Conservation (phyloP, 1,140 invertebrate species). For the Nautilus pompilius region DNA sequence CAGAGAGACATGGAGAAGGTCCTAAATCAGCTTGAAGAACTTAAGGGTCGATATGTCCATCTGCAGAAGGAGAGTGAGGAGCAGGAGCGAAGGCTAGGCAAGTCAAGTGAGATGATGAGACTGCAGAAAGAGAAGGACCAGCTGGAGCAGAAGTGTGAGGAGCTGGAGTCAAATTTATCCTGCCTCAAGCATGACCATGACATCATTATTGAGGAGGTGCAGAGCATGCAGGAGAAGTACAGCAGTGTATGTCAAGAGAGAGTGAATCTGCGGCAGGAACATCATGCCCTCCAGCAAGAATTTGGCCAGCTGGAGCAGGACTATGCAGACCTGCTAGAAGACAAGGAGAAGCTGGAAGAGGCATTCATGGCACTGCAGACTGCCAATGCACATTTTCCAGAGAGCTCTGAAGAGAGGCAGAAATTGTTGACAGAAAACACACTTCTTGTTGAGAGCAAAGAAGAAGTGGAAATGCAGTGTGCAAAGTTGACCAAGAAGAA, state of each 20-base stretch:
- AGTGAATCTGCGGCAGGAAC: conserved; percentile 18
- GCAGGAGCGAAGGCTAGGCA: conserved; percentile 30
- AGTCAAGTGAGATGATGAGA: conserved; percentile 38
- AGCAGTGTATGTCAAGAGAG: neutral
- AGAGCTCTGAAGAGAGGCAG: neutral
- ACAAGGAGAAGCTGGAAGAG: conserved; percentile 42
- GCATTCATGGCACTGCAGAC: conserved; percentile 32
- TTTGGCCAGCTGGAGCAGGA: conserved; percentile 41
- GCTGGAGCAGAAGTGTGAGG: conserved; percentile 20
- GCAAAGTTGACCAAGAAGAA: conserved; percentile 29
- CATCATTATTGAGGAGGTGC: conserved; percentile 41
- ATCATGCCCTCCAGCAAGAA: conserved; percentile 38
- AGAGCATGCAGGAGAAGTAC: conserved; percentile 34
- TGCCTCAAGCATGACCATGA: conserved; percentile 39
- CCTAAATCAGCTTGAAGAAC: conserved; percentile 39
- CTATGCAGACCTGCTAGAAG: conserved; percentile 37
- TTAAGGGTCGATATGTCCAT: conserved; percentile 33
- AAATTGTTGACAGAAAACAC: conserved; percentile 12
- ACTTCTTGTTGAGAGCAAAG: conserved; percentile 17
- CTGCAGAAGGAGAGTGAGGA: conserved; percentile 35
- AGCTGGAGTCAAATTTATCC: conserved; percentile 20
- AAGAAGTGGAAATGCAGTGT: conserved; percentile 26
- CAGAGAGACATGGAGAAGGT: conserved; percentile 44
- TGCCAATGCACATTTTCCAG: conserved; percentile 21
- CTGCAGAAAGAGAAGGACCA: conserved; percentile 38